Base-by-base conservation (phyloP, 2,113 vertebrate species). In the Perca fluviatilis region DNA sequence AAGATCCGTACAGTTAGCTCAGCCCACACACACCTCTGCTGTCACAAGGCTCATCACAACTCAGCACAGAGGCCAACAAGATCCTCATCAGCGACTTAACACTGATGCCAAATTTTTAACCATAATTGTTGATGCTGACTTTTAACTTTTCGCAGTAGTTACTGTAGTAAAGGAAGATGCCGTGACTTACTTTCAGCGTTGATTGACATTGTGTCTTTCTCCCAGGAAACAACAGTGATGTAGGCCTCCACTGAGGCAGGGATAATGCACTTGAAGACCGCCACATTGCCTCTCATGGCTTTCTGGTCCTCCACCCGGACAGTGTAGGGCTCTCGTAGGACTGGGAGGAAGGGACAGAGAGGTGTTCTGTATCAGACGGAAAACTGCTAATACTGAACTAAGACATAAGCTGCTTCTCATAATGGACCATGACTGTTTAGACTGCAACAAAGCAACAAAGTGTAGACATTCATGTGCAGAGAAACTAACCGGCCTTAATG, bases 251-350 rank as follows among this genome's bases (percentile, higher is more conserved):
- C 98, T 75, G 97, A 99, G 96, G 98, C 96, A 93, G 98, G 97
- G 95, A 99, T 99, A 99, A 99, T 99, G 98, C 98, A 99, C 98
- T 99, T 99, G 97, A 99, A 99, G 95, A 99, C 98, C 86, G 97
- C 98, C 92, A 98, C 98, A 97, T 99, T 98, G 96, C 98, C 98
- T 97, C 98, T 98, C 98, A 99, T 99, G 97, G 98, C 98, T 97
- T 97, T 99, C 97, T 99, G 98, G 96, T 99, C 98, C 96, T 99
- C 98, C 97, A 99, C 98, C 84, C 98, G 97, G 93, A 99, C 98
- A 92, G 98, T 98, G 95, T 99, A 99, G 94, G 98, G 98, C 96
- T 99, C 98, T 94, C 98, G 97, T 96, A 99, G 97, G 95, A 99
- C 98, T 99, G 91, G 27, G 60, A 47, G 84, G 30, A 19, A 72